A percentile compares a stretch with the other conserved stretches of the same genome.
These are phyloP conservation scores for Tetraodon nigroviridis DNA, from an alignment of 2,113 vertebrate genomes.

Conservation along the genomic window DNA sequence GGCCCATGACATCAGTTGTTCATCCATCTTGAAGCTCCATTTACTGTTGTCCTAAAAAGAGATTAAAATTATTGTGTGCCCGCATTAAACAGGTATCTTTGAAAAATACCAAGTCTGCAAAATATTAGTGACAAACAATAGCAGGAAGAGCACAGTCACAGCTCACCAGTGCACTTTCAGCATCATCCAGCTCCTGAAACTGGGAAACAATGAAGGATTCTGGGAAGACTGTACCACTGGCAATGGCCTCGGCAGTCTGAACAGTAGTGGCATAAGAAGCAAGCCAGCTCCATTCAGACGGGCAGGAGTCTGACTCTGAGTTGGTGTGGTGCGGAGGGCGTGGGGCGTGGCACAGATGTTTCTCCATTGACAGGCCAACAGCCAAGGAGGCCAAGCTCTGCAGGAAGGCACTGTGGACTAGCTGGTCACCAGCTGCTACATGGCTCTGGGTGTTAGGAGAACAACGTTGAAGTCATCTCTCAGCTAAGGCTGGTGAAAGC, in stretches of 20 bases:
- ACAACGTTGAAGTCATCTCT: not conserved
- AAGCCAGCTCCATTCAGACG: constrained; percentile 77
- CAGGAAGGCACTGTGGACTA: constrained; percentile 78
- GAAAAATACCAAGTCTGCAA: not conserved
- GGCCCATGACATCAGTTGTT: constrained; percentile 81
- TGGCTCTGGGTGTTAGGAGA: constrained; percentile 61
- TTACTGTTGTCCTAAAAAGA: constrained; percentile 76
- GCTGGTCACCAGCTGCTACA: constrained; percentile 74
- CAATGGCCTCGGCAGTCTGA: constrained; percentile 76
- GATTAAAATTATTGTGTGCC: constrained; percentile 6
- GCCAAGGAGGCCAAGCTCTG: constrained; percentile 75
- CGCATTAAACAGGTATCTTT: no score
- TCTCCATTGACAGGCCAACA: constrained; percentile 73
- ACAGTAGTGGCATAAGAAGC: constrained; percentile 71
- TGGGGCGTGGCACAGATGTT: constrained; percentile 66
- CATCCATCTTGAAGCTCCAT: constrained; percentile 81
- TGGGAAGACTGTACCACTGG: constrained; percentile 72
- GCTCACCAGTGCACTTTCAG: constrained; percentile 66
- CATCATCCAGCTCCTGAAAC: constrained; percentile 51
- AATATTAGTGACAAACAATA: not conserved
- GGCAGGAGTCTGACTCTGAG: constrained; percentile 42
- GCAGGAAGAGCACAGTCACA: not conserved
- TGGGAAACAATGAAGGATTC: constrained; percentile 70
- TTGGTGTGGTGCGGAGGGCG: constrained; percentile 68
- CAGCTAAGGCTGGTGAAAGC: not conserved